These are phyloP conservation scores for Neuroterus valhalla DNA, from an alignment of 1,140 invertebrate species.

Conservation along the genomic window DNA sequence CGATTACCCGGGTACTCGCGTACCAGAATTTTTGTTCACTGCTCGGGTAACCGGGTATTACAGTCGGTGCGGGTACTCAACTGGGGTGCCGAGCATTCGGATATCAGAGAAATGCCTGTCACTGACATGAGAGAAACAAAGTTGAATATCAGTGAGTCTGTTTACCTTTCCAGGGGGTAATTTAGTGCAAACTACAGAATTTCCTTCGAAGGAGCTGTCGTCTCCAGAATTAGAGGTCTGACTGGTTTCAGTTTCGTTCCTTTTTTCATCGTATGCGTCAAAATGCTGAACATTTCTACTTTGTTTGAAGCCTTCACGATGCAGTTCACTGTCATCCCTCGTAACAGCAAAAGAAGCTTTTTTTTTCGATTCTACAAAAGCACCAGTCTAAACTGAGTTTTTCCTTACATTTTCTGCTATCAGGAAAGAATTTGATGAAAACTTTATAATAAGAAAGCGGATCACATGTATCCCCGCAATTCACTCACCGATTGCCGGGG, in stretches of 20 bases:
- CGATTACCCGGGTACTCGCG: too few relatives aligned
- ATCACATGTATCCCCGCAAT: neutral
- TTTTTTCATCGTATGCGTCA: constrained; percentile 63
- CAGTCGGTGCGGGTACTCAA: too few relatives aligned
- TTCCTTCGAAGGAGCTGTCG: constrained; percentile 76
- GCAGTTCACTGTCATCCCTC: constrained; percentile 1
- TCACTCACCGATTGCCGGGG: too few relatives aligned
- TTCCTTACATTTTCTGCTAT: constrained; percentile 54
- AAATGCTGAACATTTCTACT: constrained; percentile 48
- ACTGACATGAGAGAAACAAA: too few relatives aligned
- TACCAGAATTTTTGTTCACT: too few relatives aligned
- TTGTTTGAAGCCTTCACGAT: neutral
- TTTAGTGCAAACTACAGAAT: constrained; percentile 79
- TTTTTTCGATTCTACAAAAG: constrained; percentile 45
- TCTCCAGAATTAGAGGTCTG: constrained; percentile 77
- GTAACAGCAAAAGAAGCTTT: neutral
- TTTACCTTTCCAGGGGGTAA: constrained; percentile 81
- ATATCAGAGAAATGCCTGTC: too few relatives aligned
- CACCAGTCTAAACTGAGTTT: constrained; percentile 50
- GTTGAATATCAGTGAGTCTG: neutral
- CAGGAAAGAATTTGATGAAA: constrained; percentile 6
- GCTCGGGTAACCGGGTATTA: too few relatives aligned
- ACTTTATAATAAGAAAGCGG: neutral
- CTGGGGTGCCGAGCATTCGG: too few relatives aligned
- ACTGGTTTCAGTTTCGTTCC: constrained; percentile 75